These are phyloP conservation scores for Butastur rufipennis DNA, from an alignment of 2,113 vertebrate species.

Conservation along the genomic window DNA sequence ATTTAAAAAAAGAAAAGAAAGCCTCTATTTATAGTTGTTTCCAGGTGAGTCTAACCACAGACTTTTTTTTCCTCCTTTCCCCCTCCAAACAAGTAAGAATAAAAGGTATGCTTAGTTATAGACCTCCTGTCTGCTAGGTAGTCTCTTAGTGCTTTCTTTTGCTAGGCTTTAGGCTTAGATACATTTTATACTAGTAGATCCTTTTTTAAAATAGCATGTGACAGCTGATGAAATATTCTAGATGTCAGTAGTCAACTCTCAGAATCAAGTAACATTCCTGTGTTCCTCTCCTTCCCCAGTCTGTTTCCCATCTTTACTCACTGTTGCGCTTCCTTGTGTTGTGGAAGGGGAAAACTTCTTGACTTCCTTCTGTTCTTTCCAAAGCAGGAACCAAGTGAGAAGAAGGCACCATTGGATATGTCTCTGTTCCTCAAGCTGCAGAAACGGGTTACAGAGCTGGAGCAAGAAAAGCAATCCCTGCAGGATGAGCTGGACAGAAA, in stretches of 20 bases:
- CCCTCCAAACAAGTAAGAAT: slow-evolving; percentile 46
- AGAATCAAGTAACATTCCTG: background rate
- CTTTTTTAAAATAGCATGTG: background rate
- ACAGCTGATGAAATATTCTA: slow-evolving; percentile 1
- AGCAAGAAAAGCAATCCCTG: slow-evolving; percentile 93
- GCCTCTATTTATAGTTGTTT: background rate
- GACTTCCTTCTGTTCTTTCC: background rate
- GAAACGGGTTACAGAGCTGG: slow-evolving; percentile 93
- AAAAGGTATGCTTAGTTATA: slow-evolving; percentile 40
- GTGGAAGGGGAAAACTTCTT: background rate
- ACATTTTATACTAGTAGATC: background rate
- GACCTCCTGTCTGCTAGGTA: slow-evolving; percentile 11
- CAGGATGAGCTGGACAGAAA: slow-evolving; percentile 93
- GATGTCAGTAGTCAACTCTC: background rate
- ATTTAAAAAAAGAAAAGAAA: background rate
- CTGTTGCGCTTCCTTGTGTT: background rate
- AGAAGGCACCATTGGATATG: slow-evolving; percentile 88
- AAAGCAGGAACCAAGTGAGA: slow-evolving; percentile 84
- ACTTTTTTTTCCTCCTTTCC: slow-evolving; percentile 25
- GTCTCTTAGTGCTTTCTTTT: slow-evolving; percentile 33
- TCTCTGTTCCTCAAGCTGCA: slow-evolving; percentile 97
- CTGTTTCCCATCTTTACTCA: slow-evolving; percentile 16
- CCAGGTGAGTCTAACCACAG: slow-evolving; percentile 46
- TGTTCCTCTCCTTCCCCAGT: background rate
- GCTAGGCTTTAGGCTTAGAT: slow-evolving; percentile 33